Evolutionary conservation across 2,113 vertebrate species (phyloP), one percentile per base, ranked within the genome.

Genomic region (Lontra canadensis): DNA sequence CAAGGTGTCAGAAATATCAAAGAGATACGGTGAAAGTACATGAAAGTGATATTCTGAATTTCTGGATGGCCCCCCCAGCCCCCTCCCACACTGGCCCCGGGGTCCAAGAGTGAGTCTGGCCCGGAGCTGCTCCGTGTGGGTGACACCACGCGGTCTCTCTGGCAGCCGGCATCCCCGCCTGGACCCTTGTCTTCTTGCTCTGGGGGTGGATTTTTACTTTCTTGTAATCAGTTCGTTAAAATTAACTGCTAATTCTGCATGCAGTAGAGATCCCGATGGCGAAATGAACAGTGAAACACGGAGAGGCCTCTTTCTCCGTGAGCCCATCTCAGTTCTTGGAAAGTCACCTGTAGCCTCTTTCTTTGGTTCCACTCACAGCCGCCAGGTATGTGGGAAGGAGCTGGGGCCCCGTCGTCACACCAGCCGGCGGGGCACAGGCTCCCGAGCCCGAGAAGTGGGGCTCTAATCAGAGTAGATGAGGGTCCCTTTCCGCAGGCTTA

Each of bases 381-480:
- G 3, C 57, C 20, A 3, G 57, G 57, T 7, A 8, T 11, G 9
- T 3, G 59, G 25, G 55, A 61, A 26, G 59, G 59, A 25, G 59
- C 61, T 12, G 11, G 59, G 61, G 61, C 61, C 26, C 57, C 3
- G 0, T 59, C 21, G 21, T 59, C 57, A 23, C 7, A 8, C 8
- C 57, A 26, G 61, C 61, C 12, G 25, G 42, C 23, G 26, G 39
- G 39, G 39, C 11, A 1, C 36, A 7, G 39, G 10, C 14, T 29
- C 42, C 4, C 17, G 1, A 15, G 74, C 74, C 74, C 39, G 3
- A 18, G 57, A 31, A 29, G 29, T 44, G 47, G 47, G 29, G 29
- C 26, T 42, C n/a, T 13, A 1, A 25, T 55, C 4, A 18, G 42
- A 79, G 42, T 2, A 44, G 0, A 20, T 0, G 36, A 55, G 2